Evolutionary conservation across 2,113 vertebrate genomes (phyloP).

Genomic region (Rhizomys pruinosus): DNA sequence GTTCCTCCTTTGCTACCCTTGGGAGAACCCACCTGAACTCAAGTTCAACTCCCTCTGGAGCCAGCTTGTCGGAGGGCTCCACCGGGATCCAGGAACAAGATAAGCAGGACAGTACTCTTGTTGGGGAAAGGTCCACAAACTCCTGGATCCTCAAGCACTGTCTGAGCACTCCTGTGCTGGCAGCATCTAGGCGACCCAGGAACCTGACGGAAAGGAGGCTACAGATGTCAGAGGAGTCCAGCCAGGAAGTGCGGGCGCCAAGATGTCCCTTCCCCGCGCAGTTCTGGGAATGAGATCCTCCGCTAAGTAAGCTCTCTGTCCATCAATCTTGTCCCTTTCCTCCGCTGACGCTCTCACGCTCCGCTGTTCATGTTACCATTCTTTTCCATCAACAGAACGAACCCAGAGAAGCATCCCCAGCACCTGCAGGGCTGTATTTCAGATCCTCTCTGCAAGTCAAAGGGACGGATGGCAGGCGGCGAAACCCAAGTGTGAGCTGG

Average conservation of each 20-base stretch:
- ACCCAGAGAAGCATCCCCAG: not conserved
- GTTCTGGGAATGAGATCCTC: not conserved
- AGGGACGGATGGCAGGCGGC: not conserved
- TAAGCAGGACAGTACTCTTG: not conserved
- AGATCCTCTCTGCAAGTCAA: not conserved
- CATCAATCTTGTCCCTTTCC: slow-evolving; percentile 50
- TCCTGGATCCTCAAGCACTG: not conserved
- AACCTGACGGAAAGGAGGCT: not conserved
- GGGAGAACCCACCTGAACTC: slow-evolving; percentile 73
- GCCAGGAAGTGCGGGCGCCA: slow-evolving; percentile 25
- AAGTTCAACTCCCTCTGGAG: slow-evolving; percentile 46
- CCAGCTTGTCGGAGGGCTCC: slow-evolving; percentile 40
- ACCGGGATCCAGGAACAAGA: not conserved
- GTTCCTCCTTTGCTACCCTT: not conserved
- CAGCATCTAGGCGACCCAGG: not conserved
- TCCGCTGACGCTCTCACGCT: slow-evolving; percentile 46
- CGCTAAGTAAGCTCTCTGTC: slow-evolving; percentile 18
- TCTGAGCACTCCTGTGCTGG: not conserved
- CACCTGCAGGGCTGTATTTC: not conserved
- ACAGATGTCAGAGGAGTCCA: slow-evolving; percentile 58
- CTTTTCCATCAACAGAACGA: slow-evolving; percentile 52
- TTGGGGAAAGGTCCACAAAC: not conserved
- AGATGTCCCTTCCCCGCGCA: not conserved
- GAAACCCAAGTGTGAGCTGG: not conserved
- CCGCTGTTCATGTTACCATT: slow-evolving; percentile 68